Evolutionary conservation across 2,113 vertebrate genomes (phyloP).

Genomic region (Perognathus longimembris): DNA sequence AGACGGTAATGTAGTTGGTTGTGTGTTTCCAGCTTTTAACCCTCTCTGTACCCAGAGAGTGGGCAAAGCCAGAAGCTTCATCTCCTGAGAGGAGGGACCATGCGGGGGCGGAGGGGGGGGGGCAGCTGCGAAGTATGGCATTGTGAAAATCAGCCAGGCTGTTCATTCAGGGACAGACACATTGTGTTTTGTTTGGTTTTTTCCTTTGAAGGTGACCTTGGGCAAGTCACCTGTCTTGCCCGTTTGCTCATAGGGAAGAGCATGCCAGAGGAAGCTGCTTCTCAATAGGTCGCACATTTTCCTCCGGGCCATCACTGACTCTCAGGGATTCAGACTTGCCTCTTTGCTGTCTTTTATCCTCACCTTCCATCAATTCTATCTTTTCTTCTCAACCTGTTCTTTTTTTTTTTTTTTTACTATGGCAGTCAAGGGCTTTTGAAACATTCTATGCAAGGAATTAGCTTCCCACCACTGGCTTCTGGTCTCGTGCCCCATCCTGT

Average conservation of each 20-base stretch:
- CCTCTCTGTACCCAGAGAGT: neutral
- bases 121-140: neutral
- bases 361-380: fast-evolving
- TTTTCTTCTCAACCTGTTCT: neutral
- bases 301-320: neutral
- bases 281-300: fast-evolving
- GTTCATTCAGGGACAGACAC: neutral
- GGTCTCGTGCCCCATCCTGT: neutral
- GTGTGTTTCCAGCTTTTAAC: neutral
- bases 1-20: neutral
- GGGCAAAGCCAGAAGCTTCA: neutral
- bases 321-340: no score
- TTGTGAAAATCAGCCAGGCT: neutral
- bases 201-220: neutral
- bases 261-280: neutral
- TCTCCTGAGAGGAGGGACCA: neutral
- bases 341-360: neutral
- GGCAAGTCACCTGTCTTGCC: neutral
- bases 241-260: neutral
- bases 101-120: neutral
- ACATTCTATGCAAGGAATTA: neutral
- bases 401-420: neutral
- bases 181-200: neutral
- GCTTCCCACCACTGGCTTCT: neutral
- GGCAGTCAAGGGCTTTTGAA: neutral